Evolutionary conservation across 2,113 vertebrate genomes (phyloP).

Genomic region (Alosa alosa): DNA sequence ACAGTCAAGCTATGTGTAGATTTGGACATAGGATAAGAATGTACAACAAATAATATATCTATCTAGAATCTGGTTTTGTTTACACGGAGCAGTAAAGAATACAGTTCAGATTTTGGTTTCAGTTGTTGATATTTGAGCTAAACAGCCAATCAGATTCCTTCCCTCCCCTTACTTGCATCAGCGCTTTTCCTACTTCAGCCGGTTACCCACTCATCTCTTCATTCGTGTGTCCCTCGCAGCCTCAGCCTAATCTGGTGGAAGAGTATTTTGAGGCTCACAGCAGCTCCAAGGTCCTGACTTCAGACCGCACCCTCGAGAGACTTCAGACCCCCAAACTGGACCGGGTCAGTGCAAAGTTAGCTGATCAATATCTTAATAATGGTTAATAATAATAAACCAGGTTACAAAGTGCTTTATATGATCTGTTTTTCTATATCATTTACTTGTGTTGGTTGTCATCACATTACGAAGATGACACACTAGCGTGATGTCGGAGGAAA

Average conservation of each 20-base stretch:
- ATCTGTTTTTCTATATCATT: not conserved
- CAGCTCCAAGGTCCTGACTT: constrained; percentile 91
- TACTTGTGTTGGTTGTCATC: not conserved
- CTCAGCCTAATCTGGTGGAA: constrained; percentile 81
- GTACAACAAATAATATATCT: no score
- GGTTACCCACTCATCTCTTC: not conserved
- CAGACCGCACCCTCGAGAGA: constrained; percentile 89
- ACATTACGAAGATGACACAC: not conserved
- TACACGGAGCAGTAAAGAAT: not conserved
- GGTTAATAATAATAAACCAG: no score
- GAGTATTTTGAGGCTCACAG: constrained; percentile 98
- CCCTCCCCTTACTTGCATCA: not conserved
- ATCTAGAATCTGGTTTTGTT: not conserved
- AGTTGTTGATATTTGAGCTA: no score
- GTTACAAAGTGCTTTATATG: not conserved
- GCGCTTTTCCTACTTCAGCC: not conserved
- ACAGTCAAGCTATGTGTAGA: no score
- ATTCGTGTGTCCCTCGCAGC: constrained; percentile 59
- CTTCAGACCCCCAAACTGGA: constrained; percentile 81
- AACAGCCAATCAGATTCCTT: no score
- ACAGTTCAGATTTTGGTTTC: no score
- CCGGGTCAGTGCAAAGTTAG: constrained; percentile 72
- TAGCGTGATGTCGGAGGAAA: no score
- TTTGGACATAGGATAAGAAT: no score
- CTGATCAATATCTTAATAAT: not conserved